Conservation (phyloP, 2,888 invertebrate genomes). For the Campoletis raptor region DNA sequence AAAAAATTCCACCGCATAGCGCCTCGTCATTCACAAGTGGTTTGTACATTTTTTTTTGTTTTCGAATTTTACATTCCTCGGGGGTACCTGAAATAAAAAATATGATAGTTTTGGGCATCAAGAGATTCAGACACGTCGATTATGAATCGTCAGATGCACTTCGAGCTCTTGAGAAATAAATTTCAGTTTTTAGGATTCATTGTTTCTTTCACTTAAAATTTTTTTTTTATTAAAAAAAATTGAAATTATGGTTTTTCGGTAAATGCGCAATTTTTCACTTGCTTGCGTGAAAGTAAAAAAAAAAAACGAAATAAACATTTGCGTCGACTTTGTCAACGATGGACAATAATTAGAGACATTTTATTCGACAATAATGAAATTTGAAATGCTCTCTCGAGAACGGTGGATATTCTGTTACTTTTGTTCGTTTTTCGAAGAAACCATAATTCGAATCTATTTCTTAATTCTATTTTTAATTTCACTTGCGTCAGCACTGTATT, state of each 20-base stretch:
- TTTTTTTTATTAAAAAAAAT: background rate
- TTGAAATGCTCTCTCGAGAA: conserved; percentile 60
- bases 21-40: conserved; percentile 44
- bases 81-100: conserved; percentile 62
- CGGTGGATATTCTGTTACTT: background rate
- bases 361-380: conserved; percentile 71
- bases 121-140: conserved; percentile 23
- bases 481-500: background rate
- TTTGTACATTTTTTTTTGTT: conserved; percentile 30
- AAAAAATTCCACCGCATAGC: background rate
- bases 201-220: background rate
- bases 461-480: background rate
- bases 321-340: conserved; percentile 65
- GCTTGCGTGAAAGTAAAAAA: background rate
- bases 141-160: conserved; percentile 50
- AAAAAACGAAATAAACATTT: conserved; percentile 21
- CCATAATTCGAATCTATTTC: background rate
- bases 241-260: conserved; percentile 12
- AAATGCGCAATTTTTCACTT: background rate
- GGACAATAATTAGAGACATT: conserved; percentile 71
- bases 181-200: background rate
- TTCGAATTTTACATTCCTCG: conserved; percentile 65
- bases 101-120: conserved; percentile 27
- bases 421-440: background rate
- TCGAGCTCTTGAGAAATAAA: conserved; percentile 25